Conservation (phyloP, 2,113 vertebrate species). For the Paraplagusia blochii region DNA sequence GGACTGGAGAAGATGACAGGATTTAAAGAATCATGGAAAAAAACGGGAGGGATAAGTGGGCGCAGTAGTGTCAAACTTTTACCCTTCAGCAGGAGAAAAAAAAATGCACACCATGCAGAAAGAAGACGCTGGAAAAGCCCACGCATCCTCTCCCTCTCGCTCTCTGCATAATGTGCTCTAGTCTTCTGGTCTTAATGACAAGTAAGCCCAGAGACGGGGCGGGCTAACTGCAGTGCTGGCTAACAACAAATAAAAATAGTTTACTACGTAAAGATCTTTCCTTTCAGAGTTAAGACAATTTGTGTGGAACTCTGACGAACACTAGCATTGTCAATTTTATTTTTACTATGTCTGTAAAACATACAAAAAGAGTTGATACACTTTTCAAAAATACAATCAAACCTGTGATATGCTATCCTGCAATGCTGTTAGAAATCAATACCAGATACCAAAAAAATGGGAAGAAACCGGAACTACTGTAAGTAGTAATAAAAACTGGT, state of each 20-base stretch:
- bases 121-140: slow-evolving; percentile 28
- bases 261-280: slow-evolving; percentile 13
- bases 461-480: too few relatives aligned
- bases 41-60: slow-evolving; percentile 27
- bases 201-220: slow-evolving; percentile 13
- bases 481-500: too few relatives aligned
- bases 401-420: too few relatives aligned
- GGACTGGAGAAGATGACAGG: slow-evolving; percentile 48
- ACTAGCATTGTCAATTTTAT: too few relatives aligned
- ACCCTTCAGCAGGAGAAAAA: slow-evolving; percentile 24
- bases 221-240: slow-evolving; percentile 17
- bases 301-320: too few relatives aligned
- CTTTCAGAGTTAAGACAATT: neutral
- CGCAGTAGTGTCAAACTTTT: slow-evolving; percentile 36
- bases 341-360: too few relatives aligned
- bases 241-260: slow-evolving; percentile 4
- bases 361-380: too few relatives aligned
- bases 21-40: slow-evolving; percentile 21
- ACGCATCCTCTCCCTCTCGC: slow-evolving; percentile 27
- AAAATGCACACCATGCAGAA: slow-evolving; percentile 53
- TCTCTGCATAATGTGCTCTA: slow-evolving; percentile 40
- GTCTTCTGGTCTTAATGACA: slow-evolving; percentile 33
- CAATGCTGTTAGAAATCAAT: too few relatives aligned
- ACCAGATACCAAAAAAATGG: too few relatives aligned
- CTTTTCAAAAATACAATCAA: too few relatives aligned